A percentile compares a stretch with the other conserved stretches of the same genome.
phyloP scores from a whole-genome alignment of 2,113 vertebrate genomes.

The Galbula dea region DNA sequence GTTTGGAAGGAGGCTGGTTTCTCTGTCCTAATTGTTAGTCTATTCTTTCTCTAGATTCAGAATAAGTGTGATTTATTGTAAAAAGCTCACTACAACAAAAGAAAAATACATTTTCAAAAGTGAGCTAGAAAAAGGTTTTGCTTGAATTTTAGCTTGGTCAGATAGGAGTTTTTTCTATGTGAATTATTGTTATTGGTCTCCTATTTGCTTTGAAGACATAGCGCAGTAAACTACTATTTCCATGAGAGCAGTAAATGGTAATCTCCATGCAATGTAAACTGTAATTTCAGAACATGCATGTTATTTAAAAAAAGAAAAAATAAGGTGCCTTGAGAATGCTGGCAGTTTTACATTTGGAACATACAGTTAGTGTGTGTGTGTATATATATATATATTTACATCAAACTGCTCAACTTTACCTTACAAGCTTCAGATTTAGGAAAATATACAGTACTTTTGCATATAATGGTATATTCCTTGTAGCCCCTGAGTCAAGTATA shows the following conservation, averaged over 20 bases:
- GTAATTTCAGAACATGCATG: slow-evolving; percentile 81
- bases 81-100: slow-evolving; percentile 8
- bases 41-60: slow-evolving; percentile 7
- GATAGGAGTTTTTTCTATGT: slow-evolving; percentile 23
- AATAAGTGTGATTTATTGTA: slow-evolving; percentile 13
- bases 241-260: slow-evolving; percentile 77
- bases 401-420: slow-evolving; percentile 75
- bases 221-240: slow-evolving; percentile 77
- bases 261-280: slow-evolving; percentile 84
- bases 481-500: slow-evolving; percentile 98
- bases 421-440: slow-evolving; percentile 89
- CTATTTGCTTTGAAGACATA: slow-evolving; percentile 77
- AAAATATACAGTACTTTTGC: slow-evolving; percentile 91
- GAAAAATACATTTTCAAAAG: slow-evolving; percentile 14
- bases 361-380: slow-evolving; percentile 65
- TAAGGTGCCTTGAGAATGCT: slow-evolving; percentile 85
- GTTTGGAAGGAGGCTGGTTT: not conserved
- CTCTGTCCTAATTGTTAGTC: not conserved
- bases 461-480: slow-evolving; percentile 86
- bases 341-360: slow-evolving; percentile 84
- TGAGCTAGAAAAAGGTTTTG: slow-evolving; percentile 25
- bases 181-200: slow-evolving; percentile 56
- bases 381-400: slow-evolving; percentile 75
- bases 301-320: slow-evolving; percentile 83
- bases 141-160: slow-evolving; percentile 38